Conservation (phyloP, 2,888 invertebrate species). For the Agapetus fuscipes region DNA sequence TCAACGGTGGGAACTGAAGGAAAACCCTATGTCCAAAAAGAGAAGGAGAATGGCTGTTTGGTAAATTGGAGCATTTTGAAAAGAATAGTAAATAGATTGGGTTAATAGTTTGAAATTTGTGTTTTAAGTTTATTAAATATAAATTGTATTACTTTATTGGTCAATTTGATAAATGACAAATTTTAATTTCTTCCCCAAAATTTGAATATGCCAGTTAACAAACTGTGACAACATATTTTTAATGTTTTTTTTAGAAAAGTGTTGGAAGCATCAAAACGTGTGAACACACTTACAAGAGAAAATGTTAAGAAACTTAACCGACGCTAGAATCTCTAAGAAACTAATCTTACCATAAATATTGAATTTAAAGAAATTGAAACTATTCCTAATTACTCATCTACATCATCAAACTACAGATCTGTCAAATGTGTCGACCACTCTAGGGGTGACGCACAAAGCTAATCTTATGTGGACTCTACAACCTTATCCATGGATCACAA, state of each 20-base stretch:
- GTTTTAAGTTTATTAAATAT: background rate
- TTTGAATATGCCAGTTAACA: slow-evolving; percentile 35
- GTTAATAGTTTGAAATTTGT: background rate
- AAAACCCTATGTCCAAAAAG: no score
- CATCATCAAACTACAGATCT: slow-evolving; percentile 13
- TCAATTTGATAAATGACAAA: slow-evolving; percentile 26
- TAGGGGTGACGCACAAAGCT: no score
- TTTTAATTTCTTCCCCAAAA: slow-evolving; percentile 45
- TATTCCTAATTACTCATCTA: slow-evolving; percentile 16
- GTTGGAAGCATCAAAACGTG: slow-evolving; percentile 18
- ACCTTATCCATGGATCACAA: slow-evolving; percentile 16
- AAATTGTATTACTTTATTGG: background rate
- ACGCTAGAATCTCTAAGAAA: slow-evolving; percentile 1
- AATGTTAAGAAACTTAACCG: slow-evolving; percentile 13
- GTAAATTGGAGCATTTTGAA: no score
- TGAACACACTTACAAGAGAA: slow-evolving; percentile 16
- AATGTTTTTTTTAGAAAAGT: slow-evolving; percentile 16
- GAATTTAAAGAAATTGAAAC: slow-evolving; percentile 19
- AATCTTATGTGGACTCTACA: slow-evolving; percentile 18
- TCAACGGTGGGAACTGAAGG: no score
- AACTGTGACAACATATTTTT: no score
- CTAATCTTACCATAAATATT: slow-evolving; percentile 14
- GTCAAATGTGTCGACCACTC: no score
- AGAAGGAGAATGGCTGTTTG: no score
- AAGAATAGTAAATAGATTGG: no score